Evolutionary conservation across 2,888 invertebrate genomes (phyloP).

Genomic region (Leptinotarsa peninsularis): DNA sequence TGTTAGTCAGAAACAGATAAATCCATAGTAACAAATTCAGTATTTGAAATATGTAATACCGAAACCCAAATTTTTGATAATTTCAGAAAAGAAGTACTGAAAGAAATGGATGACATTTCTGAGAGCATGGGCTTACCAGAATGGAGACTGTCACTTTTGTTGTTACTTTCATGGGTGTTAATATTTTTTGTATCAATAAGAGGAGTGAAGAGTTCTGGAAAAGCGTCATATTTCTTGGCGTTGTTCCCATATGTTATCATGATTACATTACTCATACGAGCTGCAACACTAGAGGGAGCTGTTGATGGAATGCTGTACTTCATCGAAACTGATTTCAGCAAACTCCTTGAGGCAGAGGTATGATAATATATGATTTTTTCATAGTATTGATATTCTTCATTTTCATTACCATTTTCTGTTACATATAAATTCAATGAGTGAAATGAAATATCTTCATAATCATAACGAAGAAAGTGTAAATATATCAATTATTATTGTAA

Average conservation of each 20-base stretch:
- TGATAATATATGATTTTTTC: neutral
- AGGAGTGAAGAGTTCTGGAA: slow-evolving; percentile 84
- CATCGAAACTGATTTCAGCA: slow-evolving; percentile 82
- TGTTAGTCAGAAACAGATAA: too few relatives aligned
- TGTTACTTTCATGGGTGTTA: slow-evolving; percentile 76
- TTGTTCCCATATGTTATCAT: slow-evolving; percentile 86
- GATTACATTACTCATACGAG: slow-evolving; percentile 77
- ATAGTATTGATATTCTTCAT: too few relatives aligned
- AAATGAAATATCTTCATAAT: too few relatives aligned
- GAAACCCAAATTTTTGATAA: neutral
- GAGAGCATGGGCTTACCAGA: slow-evolving; percentile 70
- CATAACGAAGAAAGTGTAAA: too few relatives aligned
- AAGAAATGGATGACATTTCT: slow-evolving; percentile 66
- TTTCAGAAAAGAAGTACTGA: slow-evolving; percentile 69
- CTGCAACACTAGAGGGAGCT: slow-evolving; percentile 77
- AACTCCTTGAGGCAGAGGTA: slow-evolving; percentile 77
- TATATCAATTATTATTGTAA: too few relatives aligned
- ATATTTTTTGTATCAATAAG: slow-evolving; percentile 78
- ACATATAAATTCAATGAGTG: too few relatives aligned
- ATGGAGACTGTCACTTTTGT: slow-evolving; percentile 76
- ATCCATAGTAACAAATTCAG: too few relatives aligned
- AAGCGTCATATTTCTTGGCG: slow-evolving; percentile 90
- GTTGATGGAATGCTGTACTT: slow-evolving; percentile 82
- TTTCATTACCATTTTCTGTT: too few relatives aligned
- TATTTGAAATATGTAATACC: too few relatives aligned